phyloP scores from a whole-genome alignment of 1,140 invertebrate genomes.

The Lepidurus apus region DNA sequence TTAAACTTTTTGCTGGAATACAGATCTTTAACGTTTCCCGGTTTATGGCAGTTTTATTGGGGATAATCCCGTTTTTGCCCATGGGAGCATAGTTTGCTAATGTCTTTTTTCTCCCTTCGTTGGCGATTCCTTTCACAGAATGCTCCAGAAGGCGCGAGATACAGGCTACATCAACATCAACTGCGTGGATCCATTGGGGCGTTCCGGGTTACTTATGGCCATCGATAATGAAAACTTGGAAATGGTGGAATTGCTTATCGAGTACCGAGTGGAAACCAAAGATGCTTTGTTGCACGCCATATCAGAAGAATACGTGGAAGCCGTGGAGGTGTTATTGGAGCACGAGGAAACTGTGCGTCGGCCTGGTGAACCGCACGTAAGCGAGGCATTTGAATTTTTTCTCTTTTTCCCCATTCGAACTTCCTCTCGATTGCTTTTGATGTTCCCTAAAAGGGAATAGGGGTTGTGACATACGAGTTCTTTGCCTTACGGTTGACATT shows the following conservation, averaged over 20 bases:
- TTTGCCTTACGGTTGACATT: background rate
- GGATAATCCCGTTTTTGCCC: background rate
- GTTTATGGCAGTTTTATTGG: no score
- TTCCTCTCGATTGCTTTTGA: background rate
- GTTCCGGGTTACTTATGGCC: slow-evolving; percentile 87
- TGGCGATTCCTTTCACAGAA: slow-evolving; percentile 47
- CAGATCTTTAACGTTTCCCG: no score
- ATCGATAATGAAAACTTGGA: slow-evolving; percentile 99
- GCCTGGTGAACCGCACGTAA: slow-evolving; percentile 73
- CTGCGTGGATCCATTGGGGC: slow-evolving; percentile 91
- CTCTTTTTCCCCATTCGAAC: background rate
- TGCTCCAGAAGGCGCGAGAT: slow-evolving; percentile 69
- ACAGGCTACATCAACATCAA: slow-evolving; percentile 87
- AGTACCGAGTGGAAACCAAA: slow-evolving; percentile 79
- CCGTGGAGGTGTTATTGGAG: slow-evolving; percentile 88
- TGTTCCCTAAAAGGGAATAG: background rate
- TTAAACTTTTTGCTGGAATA: no score
- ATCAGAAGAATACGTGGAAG: slow-evolving; percentile 96
- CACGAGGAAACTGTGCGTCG: slow-evolving; percentile 79
- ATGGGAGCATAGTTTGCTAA: background rate
- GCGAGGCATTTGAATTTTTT: slow-evolving; percentile 41
- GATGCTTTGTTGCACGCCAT: slow-evolving; percentile 95
- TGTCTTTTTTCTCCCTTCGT: background rate
- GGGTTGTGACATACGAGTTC: background rate
- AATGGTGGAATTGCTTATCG: slow-evolving; percentile 93